Percentiles rank a stretch among this genome's conserved stretches.
Conservation (phyloP, 2,113 vertebrate genomes). For the Phocoena phocoena region DNA sequence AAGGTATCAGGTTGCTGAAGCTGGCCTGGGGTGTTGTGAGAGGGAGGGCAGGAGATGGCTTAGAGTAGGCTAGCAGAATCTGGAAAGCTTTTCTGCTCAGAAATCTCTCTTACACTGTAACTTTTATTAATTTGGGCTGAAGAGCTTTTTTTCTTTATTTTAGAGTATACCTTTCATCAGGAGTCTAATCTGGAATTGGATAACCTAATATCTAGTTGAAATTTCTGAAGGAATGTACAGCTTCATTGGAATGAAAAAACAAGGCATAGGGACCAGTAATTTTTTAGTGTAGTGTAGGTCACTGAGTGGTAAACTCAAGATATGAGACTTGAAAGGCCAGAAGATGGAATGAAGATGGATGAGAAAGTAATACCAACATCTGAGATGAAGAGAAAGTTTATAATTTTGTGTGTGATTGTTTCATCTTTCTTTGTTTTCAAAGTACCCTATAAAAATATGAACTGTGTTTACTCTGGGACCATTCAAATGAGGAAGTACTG, state of each 20-base stretch:
- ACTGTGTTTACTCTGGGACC: neutral
- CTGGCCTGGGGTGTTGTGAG: neutral
- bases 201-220: neutral
- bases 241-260: neutral
- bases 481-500: neutral
- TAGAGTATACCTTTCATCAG: neutral
- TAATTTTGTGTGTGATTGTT: neutral
- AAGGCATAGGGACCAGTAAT: neutral
- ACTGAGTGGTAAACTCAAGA: neutral
- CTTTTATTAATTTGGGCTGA: neutral
- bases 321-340: neutral
- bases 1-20: neutral
- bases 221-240: neutral
- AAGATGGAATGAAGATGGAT: neutral
- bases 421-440: slow-evolving; percentile 15
- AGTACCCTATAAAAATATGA: neutral
- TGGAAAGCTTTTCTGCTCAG: neutral
- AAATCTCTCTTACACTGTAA: neutral
- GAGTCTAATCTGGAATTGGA: neutral
- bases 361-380: neutral
- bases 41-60: neutral
- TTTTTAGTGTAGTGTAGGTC: neutral
- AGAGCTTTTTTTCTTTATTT: neutral
- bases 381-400: neutral
- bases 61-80: neutral